Evolutionary conservation across 2,797 vertebrate species (phyloP).

Genomic region (Micromesistius poutassou): DNA sequence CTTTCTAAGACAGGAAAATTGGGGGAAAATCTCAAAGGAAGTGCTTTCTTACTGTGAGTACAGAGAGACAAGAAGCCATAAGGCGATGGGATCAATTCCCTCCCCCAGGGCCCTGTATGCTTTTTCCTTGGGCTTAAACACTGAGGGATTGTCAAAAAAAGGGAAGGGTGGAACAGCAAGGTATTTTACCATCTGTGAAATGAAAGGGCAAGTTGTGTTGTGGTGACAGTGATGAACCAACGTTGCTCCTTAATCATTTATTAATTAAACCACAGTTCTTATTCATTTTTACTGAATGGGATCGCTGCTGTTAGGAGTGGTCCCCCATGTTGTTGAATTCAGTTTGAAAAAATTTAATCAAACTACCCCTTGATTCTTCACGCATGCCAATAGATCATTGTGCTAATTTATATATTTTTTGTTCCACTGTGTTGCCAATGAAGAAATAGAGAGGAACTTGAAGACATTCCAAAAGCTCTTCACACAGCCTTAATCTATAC

Average conservation of each 20-base stretch:
- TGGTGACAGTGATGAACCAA: not conserved
- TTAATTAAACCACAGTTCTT: not conserved
- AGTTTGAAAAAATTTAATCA: not conserved
- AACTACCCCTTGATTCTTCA: not conserved
- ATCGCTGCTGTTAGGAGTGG: too few relatives aligned
- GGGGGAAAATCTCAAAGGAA: conserved; percentile 41
- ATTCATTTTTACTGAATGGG: not conserved
- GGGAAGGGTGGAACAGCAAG: conserved; percentile 26
- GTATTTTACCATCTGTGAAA: conserved; percentile 33
- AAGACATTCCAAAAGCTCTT: too few relatives aligned
- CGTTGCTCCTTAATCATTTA: not conserved
- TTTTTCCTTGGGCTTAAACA: conserved; percentile 31
- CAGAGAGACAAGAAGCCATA: conserved; percentile 27
- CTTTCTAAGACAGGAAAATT: conserved; percentile 37
- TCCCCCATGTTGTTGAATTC: not conserved
- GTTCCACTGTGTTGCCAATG: too few relatives aligned
- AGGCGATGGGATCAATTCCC: conserved; percentile 40
- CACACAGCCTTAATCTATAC: too few relatives aligned
- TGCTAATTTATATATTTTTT: too few relatives aligned
- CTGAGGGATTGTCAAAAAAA: conserved; percentile 30
- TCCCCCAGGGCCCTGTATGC: conserved; percentile 29
- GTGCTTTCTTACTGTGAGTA: conserved; percentile 43
- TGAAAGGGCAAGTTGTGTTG: not conserved
- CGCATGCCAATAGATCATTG: not conserved
- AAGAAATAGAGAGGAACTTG: too few relatives aligned